These are phyloP conservation scores for Celastrina argiolus DNA, from an alignment of 2,888 invertebrate genomes.

Conservation along the genomic window DNA sequence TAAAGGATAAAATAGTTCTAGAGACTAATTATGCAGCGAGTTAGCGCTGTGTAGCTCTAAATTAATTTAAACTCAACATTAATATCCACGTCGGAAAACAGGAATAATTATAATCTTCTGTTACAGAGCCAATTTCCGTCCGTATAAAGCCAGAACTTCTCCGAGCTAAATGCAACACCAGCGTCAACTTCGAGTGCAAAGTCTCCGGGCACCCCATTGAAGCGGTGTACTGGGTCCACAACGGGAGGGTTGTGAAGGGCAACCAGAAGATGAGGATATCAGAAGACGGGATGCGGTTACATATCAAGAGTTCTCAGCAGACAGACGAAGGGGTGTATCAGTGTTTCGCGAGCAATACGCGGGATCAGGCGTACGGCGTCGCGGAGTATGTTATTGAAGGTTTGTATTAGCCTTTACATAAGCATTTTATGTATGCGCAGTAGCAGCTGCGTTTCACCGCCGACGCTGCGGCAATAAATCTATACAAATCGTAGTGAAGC, in stretches of 20 bases:
- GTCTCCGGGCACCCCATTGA: slow-evolving; percentile 91
- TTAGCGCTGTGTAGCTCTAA: slow-evolving; percentile 14
- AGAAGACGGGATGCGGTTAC: slow-evolving; percentile 68
- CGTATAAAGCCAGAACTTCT: slow-evolving; percentile 87
- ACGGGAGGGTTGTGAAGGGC: slow-evolving; percentile 81
- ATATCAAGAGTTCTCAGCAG: slow-evolving; percentile 83
- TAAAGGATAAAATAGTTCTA: not conserved
- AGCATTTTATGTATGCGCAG: too few relatives aligned
- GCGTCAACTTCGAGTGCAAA: slow-evolving; percentile 91
- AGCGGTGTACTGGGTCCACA: slow-evolving; percentile 88
- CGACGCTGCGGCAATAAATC: too few relatives aligned
- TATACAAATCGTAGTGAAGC: too few relatives aligned
- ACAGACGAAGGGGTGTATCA: slow-evolving; percentile 95
- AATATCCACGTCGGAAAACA: slow-evolving; percentile 16
- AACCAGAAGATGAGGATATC: slow-evolving; percentile 78
- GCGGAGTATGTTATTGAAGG: slow-evolving; percentile 89
- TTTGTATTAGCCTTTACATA: slow-evolving; percentile 50
- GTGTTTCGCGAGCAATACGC: slow-evolving; percentile 90
- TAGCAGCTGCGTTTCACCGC: too few relatives aligned
- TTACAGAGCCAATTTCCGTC: slow-evolving; percentile 85
- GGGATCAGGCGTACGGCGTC: slow-evolving; percentile 90
- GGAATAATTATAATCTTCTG: slow-evolving; percentile 33
- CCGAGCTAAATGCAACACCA: slow-evolving; percentile 90
- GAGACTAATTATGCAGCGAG: slow-evolving; percentile 19
- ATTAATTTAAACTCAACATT: slow-evolving; percentile 23